Evolutionary conservation across 2,888 invertebrate species (phyloP).

Genomic region (Ethmia dodecea): DNA sequence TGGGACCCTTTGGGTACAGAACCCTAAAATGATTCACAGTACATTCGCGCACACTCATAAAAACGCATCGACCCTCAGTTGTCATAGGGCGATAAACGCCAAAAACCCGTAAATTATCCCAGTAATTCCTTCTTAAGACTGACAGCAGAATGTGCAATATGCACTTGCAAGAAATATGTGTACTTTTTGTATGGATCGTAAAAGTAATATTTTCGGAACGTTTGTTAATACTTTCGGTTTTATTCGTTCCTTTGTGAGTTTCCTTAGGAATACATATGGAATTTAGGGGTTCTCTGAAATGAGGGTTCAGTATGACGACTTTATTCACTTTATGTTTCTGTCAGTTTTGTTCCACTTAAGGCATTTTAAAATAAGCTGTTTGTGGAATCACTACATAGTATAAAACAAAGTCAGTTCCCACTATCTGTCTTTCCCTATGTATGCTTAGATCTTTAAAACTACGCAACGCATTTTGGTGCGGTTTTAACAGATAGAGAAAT

Average conservation of each 20-base stretch:
- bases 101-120: conserved; percentile 56
- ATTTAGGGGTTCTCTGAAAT: conserved; percentile 1
- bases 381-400: too few species aligned
- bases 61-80: conserved; percentile 34
- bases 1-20: too few species aligned
- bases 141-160: conserved; percentile 59
- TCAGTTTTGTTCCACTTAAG: too few species aligned
- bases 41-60: conserved; percentile 20
- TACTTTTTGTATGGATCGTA: conserved; percentile 36
- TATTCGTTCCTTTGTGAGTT: neutral
- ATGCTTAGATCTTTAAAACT: too few species aligned
- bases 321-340: too few species aligned
- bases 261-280: neutral
- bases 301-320: neutral
- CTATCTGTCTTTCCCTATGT: too few species aligned
- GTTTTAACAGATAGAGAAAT: too few species aligned
- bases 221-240: conserved; percentile 23
- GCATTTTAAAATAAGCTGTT: too few species aligned
- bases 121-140: conserved; percentile 45
- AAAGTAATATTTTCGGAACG: conserved; percentile 53
- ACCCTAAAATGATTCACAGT: conserved; percentile 13
- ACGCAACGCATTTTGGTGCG: too few species aligned
- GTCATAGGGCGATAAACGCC: conserved; percentile 64
- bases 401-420: too few species aligned
- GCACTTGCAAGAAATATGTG: conserved; percentile 39